phyloP scores from a whole-genome alignment of 2,888 invertebrate genomes.

The Cacoxenus indagator region DNA sequence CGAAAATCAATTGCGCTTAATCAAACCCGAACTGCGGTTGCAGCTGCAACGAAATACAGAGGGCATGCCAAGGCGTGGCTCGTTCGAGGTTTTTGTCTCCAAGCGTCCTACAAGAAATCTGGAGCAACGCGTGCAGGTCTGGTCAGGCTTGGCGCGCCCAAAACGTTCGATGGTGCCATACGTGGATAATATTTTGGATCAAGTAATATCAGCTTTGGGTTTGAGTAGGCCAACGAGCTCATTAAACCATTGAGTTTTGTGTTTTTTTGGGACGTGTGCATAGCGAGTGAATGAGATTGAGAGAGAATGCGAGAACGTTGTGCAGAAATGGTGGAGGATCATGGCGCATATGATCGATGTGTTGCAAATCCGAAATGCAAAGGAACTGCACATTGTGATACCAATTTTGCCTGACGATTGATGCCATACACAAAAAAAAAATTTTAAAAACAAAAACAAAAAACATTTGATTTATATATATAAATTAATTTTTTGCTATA shows the following conservation, averaged over 20 bases:
- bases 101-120: constrained; percentile 34
- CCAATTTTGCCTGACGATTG: neutral
- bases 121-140: constrained; percentile 36
- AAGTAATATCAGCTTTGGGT: constrained; percentile 17
- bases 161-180: constrained; percentile 53
- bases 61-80: constrained; percentile 46
- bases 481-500: neutral
- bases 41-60: constrained; percentile 53
- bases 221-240: neutral
- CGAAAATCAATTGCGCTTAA: constrained; percentile 45
- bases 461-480: neutral
- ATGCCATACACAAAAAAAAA: neutral
- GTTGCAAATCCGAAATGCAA: constrained; percentile 3
- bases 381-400: constrained; percentile 9
- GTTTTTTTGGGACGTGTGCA: no score
- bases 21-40: constrained; percentile 37
- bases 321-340: neutral
- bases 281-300: neutral
- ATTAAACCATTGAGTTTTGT: no score
- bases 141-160: constrained; percentile 53
- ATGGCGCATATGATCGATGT: constrained; percentile 6
- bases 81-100: constrained; percentile 56
- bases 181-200: constrained; percentile 48
- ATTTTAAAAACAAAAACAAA: neutral
- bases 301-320: neutral